phyloP scores from a whole-genome alignment of 2,797 vertebrate genomes.

The Propithecus deckenii region DNA sequence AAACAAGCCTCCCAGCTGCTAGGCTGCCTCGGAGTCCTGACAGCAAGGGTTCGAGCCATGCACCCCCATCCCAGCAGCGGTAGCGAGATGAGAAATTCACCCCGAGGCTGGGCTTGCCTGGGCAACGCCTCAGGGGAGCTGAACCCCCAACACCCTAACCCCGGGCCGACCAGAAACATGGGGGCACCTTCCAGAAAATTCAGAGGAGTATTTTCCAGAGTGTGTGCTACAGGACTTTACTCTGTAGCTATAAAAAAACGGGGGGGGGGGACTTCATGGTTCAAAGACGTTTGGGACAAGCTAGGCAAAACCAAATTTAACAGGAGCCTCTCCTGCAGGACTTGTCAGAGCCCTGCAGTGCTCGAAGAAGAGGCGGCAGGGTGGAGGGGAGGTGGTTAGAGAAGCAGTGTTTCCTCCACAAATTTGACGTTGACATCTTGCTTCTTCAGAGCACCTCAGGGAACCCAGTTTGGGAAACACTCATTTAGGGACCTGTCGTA shows the following conservation, averaged over 20 bases:
- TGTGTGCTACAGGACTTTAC: background rate
- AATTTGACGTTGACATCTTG: background rate
- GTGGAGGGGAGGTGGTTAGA: background rate
- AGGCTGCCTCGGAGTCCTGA: background rate
- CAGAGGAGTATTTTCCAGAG: background rate
- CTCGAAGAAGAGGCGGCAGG: accelerated
- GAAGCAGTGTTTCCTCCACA: background rate
- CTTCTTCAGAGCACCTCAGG: background rate
- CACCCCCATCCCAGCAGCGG: too few relatives aligned
- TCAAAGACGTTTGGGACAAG: background rate
- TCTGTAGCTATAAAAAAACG: background rate
- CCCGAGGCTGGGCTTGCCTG: too few relatives aligned
- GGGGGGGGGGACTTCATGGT: background rate
- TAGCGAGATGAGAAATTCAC: accelerated
- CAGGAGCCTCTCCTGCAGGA: accelerated
- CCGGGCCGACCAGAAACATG: background rate
- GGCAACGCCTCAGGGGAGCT: background rate
- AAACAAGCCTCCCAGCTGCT: background rate
- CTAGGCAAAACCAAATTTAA: background rate
- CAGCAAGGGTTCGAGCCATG: background rate
- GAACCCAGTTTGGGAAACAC: background rate
- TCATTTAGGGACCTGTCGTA: accelerated
- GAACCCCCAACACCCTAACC: background rate
- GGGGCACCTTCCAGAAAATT: background rate
- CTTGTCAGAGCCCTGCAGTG: background rate